Base-by-base conservation (phyloP, 1,140 invertebrate species). In the Ganaspis sp. region DNA sequence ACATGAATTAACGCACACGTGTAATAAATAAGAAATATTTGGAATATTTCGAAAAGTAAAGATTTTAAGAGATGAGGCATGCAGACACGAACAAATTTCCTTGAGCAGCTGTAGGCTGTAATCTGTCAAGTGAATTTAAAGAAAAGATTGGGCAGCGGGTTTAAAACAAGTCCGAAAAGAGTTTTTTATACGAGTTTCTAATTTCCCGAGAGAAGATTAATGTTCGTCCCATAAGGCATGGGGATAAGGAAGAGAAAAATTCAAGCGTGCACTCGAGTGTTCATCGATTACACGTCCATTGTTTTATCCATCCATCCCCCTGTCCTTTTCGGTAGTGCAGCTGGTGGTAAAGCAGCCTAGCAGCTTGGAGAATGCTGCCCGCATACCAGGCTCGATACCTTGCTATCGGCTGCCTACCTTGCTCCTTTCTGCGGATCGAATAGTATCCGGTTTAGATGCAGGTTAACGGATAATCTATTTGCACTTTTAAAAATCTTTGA, bases 301-400 rank as follows among this genome's bases (percentile, higher is more conserved):
- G 64, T 72, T 71, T 74, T 69, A 69, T 73, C 54, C 34, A 69
- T 74, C 34, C 38, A 73, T 53, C 72, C 71, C 53, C 72, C 64
- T 29, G 23, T 37, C 70, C 42, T 72, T 64, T 74, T 77, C 71
- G 78, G 69, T 74, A 72, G 73, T 54, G 79, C 80, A 81, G 83
- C 78, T 83, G 82, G 83, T 87, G 83, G 84, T 83, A 84, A 81
- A 75, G 85, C 83, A 75, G 86, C 85, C 87, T 81, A 87, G 86
- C 86, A 83, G 82, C 81, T 84, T 74, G 26, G 78, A 84, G 88
- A 89, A 90, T 89, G 87, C 82, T 72, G 86, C 76, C 80, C 81
- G 86, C 83, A 84, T 88, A 79, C 86, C 58, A 58, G 54, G 19
- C 54, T 58, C 54, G 54, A 58, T 23, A 58, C 23, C 58, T 64